phyloP scores from a whole-genome alignment of 2,888 invertebrate species.

The Frankliniella fusca region DNA sequence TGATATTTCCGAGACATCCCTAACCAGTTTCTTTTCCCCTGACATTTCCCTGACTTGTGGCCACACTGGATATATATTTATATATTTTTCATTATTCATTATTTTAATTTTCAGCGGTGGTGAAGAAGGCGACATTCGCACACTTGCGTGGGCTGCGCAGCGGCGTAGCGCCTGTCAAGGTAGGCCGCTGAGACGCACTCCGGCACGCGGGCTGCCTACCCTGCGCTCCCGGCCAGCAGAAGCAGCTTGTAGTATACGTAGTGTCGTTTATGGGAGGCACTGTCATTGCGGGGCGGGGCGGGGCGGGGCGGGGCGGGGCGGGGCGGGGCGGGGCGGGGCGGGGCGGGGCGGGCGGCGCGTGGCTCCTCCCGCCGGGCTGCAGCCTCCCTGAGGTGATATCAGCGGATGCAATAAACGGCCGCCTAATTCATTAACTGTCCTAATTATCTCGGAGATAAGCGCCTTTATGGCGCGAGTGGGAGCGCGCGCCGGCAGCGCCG shows the following conservation, averaged over 20 bases:
- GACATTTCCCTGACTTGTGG: too few relatives aligned
- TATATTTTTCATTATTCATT: not conserved
- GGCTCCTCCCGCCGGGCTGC: too few relatives aligned
- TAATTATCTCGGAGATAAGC: constrained; percentile 6
- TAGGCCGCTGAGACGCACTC: not conserved
- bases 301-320: not conserved
- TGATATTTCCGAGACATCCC: too few relatives aligned
- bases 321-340: not conserved
- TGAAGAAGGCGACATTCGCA: not conserved
- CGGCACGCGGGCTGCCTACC: not conserved
- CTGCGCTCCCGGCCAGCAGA: not conserved
- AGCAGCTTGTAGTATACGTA: too few relatives aligned
- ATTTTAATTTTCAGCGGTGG: not conserved
- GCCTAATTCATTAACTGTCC: constrained; percentile 16
- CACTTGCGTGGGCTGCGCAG: not conserved
- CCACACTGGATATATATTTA: too few relatives aligned
- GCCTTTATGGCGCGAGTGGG: not conserved
- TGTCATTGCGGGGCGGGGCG: too few relatives aligned
- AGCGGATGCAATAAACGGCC: constrained; percentile 16
- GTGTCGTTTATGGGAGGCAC: too few relatives aligned
- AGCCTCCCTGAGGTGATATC: not conserved
- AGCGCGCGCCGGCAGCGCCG: not conserved
- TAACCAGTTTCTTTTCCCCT: too few relatives aligned
- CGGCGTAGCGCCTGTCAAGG: not conserved
- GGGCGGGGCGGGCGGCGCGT: not conserved